Evolutionary conservation across 2,113 vertebrate genomes (phyloP).

Genomic region (Oplegnathus fasciatus): DNA sequence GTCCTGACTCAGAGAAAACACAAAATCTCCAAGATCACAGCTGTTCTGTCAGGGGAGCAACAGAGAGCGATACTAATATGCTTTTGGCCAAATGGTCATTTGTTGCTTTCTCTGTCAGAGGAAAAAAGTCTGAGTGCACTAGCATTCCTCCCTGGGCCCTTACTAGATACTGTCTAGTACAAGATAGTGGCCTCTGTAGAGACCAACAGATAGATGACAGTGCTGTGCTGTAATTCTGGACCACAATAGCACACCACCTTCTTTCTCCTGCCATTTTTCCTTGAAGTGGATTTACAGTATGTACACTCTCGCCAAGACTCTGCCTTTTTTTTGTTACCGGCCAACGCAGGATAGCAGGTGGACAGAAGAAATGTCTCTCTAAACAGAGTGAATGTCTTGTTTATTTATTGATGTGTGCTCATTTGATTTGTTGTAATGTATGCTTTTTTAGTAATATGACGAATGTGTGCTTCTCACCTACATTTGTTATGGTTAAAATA

Average conservation of each 20-base stretch:
- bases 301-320: conserved; percentile 30
- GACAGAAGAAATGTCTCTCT: conserved; percentile 35
- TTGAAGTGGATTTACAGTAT: conserved; percentile 52
- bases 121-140: conserved; percentile 17
- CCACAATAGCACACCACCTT: conserved; percentile 25
- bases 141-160: background rate
- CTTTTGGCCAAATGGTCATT: conserved; percentile 33
- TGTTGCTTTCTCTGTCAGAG: conserved; percentile 24
- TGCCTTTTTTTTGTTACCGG: conserved; percentile 39
- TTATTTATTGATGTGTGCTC: conserved; percentile 42
- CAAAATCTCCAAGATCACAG: conserved; percentile 31
- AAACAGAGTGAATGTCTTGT: conserved; percentile 65
- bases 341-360: conserved; percentile 31
- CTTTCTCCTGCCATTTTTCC: conserved; percentile 32
- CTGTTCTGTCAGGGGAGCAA: conserved; percentile 28
- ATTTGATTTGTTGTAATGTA: conserved; percentile 36
- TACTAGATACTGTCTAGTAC: conserved; percentile 15
- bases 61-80: background rate
- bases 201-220: conserved; percentile 31
- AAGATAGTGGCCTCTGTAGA: conserved; percentile 10
- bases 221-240: conserved; percentile 41
- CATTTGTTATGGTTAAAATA: conserved; percentile 11
- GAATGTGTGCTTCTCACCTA: conserved; percentile 48
- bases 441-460: conserved; percentile 36
- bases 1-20: conserved; percentile 48